Evolutionary conservation across 2,113 vertebrate genomes (phyloP).

Genomic region (Neotragus moschatus): DNA sequence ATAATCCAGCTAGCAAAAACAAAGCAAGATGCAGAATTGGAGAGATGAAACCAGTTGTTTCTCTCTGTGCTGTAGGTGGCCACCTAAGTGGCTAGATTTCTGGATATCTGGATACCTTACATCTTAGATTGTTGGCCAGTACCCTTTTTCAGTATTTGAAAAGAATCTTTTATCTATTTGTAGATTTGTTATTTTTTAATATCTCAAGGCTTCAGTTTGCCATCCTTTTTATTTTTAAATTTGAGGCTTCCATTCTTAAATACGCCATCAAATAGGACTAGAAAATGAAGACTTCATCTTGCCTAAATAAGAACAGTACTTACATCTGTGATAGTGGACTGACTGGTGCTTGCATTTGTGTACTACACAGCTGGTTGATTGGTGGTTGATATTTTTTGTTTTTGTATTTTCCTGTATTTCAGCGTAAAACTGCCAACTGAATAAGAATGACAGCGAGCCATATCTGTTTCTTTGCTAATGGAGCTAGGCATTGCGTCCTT

Average conservation of each 20-base stretch:
- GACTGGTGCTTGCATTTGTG: constrained; percentile 5
- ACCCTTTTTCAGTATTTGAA: neutral
- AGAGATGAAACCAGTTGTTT: neutral
- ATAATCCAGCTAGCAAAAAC: neutral
- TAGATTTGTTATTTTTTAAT: constrained; percentile 16
- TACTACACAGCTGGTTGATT: neutral
- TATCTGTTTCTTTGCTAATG: neutral
- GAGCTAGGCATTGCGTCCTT: neutral
- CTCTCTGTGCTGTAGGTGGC: neutral
- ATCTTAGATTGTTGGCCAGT: neutral
- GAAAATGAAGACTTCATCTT: neutral
- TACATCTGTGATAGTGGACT: neutral
- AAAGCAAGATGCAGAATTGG: neutral
- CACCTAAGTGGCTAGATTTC: neutral
- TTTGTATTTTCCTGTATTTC: constrained; percentile 32
- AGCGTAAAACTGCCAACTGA: neutral
- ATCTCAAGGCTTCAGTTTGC: neutral
- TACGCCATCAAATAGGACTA: neutral
- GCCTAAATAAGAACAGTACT: neutral
- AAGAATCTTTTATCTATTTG: constrained; percentile 10
- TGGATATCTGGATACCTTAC: neutral
- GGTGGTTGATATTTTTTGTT: constrained; percentile 28
- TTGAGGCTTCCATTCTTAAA: neutral
- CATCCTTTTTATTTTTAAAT: constrained; percentile 33
- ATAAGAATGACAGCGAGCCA: neutral